Percentiles rank a stretch among this genome's conserved stretches.
phyloP scores from a whole-genome alignment of 2,888 invertebrate genomes.

The Nudaria mundana region DNA sequence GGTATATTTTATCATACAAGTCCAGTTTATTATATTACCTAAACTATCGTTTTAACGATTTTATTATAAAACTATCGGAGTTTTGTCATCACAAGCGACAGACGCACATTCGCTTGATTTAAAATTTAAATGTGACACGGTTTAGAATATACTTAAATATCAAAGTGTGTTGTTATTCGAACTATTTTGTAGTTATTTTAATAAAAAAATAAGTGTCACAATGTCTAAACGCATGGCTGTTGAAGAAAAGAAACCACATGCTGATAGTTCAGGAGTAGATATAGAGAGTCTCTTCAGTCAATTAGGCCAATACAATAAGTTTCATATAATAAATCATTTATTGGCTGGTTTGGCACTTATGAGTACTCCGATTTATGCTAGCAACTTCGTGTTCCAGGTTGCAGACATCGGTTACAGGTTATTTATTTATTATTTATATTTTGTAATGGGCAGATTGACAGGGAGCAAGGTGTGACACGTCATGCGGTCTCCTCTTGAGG shows the following conservation, averaged over 20 bases:
- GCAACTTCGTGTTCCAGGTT: not conserved
- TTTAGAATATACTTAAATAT: not conserved
- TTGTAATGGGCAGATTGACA: too few relatives aligned
- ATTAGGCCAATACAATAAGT: conserved; percentile 35
- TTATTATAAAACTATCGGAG: too few relatives aligned
- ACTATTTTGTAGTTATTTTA: not conserved
- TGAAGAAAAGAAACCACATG: conserved; percentile 8
- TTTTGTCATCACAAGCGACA: not conserved
- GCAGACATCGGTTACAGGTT: not conserved
- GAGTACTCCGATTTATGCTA: not conserved
- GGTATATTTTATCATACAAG: too few relatives aligned
- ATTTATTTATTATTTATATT: too few relatives aligned
- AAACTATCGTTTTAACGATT: too few relatives aligned
- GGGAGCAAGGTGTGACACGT: too few relatives aligned
- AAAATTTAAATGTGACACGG: not conserved
- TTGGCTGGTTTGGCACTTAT: not conserved
- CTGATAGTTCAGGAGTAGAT: conserved; percentile 42
- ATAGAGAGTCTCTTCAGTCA: conserved; percentile 60
- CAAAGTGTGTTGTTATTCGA: not conserved
- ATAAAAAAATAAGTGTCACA: not conserved
- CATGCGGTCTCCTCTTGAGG: too few relatives aligned
- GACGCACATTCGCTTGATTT: not conserved
- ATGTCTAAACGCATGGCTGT: conserved; percentile 23
- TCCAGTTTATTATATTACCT: too few relatives aligned
- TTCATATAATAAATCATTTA: not conserved